These are phyloP conservation scores for Protobothrops flavoviridis DNA, from an alignment of 2,113 vertebrate genomes.

Conservation along the genomic window DNA sequence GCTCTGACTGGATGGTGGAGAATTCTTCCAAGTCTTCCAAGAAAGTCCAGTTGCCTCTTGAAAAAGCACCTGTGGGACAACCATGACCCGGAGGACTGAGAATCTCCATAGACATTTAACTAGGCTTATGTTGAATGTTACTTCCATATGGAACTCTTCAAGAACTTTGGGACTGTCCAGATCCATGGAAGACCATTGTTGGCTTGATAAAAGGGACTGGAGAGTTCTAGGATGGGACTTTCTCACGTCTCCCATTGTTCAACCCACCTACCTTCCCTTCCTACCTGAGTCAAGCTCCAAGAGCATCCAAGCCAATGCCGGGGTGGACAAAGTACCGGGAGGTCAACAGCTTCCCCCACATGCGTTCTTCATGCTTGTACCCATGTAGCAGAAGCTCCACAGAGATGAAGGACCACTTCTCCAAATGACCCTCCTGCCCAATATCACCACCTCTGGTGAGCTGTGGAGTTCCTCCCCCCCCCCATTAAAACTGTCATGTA, in stretches of 20 bases:
- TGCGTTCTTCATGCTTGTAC: neutral
- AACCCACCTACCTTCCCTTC: neutral
- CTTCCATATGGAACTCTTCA: neutral
- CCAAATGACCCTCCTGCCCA: no score
- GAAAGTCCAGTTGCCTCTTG: neutral
- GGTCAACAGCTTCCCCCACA: neutral
- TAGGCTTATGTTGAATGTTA: no score
- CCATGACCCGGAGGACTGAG: no score
- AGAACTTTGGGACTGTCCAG: neutral
- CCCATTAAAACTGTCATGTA: neutral
- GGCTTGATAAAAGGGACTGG: neutral
- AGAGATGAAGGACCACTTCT: neutral
- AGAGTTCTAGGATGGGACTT: no score
- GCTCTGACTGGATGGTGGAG: no score
- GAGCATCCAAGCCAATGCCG: neutral
- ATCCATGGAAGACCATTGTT: neutral
- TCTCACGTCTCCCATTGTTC: neutral
- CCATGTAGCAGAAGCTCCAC: neutral
- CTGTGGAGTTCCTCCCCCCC: neutral
- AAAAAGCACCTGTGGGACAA: neutral
- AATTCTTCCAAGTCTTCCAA: neutral
- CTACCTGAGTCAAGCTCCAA: neutral
- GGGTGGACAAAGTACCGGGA: neutral
- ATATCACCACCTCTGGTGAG: neutral
- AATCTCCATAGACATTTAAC: neutral